Base-by-base conservation (phyloP, 2,113 vertebrate genomes). In the Galeopterus variegatus region DNA sequence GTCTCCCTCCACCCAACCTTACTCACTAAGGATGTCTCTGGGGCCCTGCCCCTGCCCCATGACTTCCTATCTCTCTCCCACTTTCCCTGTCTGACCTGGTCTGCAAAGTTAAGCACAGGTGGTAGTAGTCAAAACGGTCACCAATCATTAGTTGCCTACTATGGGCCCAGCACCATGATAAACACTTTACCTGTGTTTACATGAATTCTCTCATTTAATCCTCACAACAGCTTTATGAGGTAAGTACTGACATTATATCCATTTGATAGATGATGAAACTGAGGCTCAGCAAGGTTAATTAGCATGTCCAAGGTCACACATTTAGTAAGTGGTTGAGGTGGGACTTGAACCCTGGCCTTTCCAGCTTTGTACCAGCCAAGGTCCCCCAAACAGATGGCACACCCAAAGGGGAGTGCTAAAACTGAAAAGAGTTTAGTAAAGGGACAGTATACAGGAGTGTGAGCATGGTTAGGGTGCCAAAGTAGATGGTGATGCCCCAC, bases 251-350 rank as follows among this genome's bases (percentile, higher is more conserved):
- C 1, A 3, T 75, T 19, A 60, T 69, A n/a, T 31, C 24, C 85
- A 64, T 87, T 85, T 96, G 62, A 69, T 45, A 76, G 95, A 93
- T 85, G 90, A 76, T n/a, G 56, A 93, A 69, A 82, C 60, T 28
- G 84, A 96, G 89, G 58, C 67, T 90, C 73, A 58, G 64, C 85
- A 75, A 76, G 58, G 31, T 92, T 94, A 64, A 77, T 26, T 52
- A 85, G 45, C 19, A 24, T 56, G 52, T 52, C 52, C 19, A 33
- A 76, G 60, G 31, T 28, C 52, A 54, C n/a, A 65, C 72, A 80
- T 54, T 45, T 24, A 41, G 12, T 84, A 75, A 80, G 24, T 19
- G 52, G 24, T 54, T 65, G 73, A 79, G 88, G 77, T 88, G 48
- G 84, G 72, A 85, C 92, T 18, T 80, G 77, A 84, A 81, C 65